These are phyloP conservation scores for Cloeon dipterum DNA, from an alignment of 2,888 invertebrate species.

Conservation along the genomic window DNA sequence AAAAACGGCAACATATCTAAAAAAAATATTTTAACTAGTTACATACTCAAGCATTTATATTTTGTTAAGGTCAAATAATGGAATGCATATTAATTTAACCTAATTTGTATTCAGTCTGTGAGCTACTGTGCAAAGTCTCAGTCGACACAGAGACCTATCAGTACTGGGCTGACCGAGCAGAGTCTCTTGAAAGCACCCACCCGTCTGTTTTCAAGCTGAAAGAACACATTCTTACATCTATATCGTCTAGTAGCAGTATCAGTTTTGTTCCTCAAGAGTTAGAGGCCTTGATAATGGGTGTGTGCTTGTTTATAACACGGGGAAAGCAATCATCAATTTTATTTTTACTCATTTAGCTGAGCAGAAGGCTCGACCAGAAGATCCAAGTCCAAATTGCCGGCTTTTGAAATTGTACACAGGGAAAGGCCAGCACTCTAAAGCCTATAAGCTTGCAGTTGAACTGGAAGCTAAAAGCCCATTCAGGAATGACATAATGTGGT, in stretches of 20 bases:
- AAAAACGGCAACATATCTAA: too few species aligned
- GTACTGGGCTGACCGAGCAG: neutral
- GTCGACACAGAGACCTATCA: neutral
- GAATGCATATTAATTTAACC: too few species aligned
- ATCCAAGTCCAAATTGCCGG: neutral
- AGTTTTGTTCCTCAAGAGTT: neutral
- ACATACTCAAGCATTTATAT: neutral
- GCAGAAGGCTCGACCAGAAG: constrained; percentile 1
- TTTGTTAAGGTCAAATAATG: neutral
- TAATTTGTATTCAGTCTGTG: neutral
- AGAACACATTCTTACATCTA: neutral
- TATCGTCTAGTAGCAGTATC: neutral
- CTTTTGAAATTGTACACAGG: neutral
- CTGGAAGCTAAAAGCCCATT: neutral
- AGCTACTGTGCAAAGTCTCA: neutral
- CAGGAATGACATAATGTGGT: neutral
- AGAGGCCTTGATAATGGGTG: neutral
- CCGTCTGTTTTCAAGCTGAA: neutral
- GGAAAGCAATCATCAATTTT: neutral
- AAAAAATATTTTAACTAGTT: too few species aligned
- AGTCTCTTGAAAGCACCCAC: neutral
- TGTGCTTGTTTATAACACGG: too few species aligned
- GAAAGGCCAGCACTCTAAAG: neutral
- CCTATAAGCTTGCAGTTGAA: neutral
- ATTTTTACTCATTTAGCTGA: neutral